Base-by-base conservation (phyloP, 2,888 invertebrate genomes). In the Drosophila meridiana region DNA sequence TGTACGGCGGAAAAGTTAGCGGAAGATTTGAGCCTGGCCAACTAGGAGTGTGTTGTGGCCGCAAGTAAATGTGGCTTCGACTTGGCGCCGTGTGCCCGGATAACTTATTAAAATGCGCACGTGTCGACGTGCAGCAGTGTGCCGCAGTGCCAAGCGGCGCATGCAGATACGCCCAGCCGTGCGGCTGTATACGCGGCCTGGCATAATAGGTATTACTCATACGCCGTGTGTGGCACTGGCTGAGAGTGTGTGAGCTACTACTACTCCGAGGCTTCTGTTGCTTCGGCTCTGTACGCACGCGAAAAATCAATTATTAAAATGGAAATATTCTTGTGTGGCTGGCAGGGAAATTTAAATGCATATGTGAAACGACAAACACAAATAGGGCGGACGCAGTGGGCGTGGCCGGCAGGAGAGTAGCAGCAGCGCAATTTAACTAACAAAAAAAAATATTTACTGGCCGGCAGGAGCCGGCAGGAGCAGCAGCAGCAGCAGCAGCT, bases 271-370 rank as follows among this genome's bases (percentile, higher is more conserved):
- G 50, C 50, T 62, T 69, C 73, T 71, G 72, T 77, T 72, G 67
- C 20, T 20, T 20, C 20, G 57, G 68, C 60, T 60, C 52, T 61
- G 61, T 74, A 82, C 85, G 85, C 87, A 85, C 85, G 87, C 85
- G 82, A 85, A 83, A 85, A 85, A 87, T 85, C 85, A 85, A 85
- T 85, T 85, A 85, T 85, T 87, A 77, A 85, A 87, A 85, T 85
- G 85, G 81, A 83, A 85, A 80, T 82, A 82, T 76, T 73, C 62
- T 67, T 68, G 62, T 69, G 52, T 53, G 77, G 52, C 42, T 14
- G 65, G 56, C 70, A 67, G 60, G 53, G 75, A 78, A 79, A 69
- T 78, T 72, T 55, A 73, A 86, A 75, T 80, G 79, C 84, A 86
- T 79, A 77, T 76, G 79, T 70, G 68, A 73, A 68, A 61, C 79